phyloP scores from a whole-genome alignment of 2,888 invertebrate genomes.

The Sarcophaga subvicina region DNA sequence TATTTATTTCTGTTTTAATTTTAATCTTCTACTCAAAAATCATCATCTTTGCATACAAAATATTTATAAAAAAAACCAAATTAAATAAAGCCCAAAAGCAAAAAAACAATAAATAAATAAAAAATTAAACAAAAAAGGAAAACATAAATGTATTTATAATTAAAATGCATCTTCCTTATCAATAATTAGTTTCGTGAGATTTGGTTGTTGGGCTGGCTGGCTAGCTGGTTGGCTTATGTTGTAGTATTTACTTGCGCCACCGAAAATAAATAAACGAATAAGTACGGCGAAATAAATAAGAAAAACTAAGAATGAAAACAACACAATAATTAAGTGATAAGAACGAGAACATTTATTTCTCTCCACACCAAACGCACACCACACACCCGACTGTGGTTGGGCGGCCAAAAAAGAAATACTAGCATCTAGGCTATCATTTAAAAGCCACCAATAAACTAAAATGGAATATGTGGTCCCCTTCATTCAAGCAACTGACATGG shows the following conservation, averaged over 20 bases:
- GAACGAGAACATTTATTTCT: constrained; percentile 41
- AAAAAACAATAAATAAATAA: constrained; percentile 19
- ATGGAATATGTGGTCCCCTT: too few species aligned
- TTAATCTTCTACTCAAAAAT: constrained; percentile 36
- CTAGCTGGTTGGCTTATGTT: background rate
- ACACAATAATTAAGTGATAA: constrained; percentile 44
- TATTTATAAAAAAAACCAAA: background rate
- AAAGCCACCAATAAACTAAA: too few species aligned
- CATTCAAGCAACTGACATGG: too few species aligned
- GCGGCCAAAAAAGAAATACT: constrained; percentile 16
- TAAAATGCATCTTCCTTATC: constrained; percentile 63
- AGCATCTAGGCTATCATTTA: background rate
- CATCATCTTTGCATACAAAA: constrained; percentile 26
- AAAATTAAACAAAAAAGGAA: constrained; percentile 27
- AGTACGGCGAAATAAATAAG: constrained; percentile 12
- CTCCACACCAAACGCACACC: constrained; percentile 30
- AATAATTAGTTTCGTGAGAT: constrained; percentile 42
- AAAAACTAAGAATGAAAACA: constrained; percentile 4
- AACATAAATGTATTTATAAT: constrained; percentile 3
- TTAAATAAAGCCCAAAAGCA: background rate
- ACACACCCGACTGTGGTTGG: constrained; percentile 22
- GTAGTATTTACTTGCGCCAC: constrained; percentile 62
- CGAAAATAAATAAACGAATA: constrained; percentile 49
- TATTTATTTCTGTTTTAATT: constrained; percentile 9
- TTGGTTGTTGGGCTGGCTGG: constrained; percentile 7